Percentiles rank a stretch among this genome's conserved stretches.
Conservation (phyloP, 2,113 vertebrate species). For the Globicephala melas region DNA sequence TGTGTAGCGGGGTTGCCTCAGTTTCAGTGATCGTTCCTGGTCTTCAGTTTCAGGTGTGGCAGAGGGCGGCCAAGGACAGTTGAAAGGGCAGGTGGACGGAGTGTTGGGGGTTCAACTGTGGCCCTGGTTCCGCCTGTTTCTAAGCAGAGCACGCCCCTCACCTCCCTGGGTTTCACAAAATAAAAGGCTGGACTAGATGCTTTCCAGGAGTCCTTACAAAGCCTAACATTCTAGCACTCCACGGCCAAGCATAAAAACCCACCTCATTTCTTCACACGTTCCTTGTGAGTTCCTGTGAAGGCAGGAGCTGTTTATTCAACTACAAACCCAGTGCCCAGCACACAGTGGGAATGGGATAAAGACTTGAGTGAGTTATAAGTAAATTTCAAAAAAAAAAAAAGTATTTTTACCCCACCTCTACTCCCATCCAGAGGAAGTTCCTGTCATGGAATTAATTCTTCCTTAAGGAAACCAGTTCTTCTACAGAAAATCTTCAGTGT, state of each 20-base stretch:
- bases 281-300: not conserved
- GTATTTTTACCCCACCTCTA: not conserved
- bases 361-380: not conserved
- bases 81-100: not conserved
- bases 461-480: not conserved
- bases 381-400: not conserved
- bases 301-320: not conserved
- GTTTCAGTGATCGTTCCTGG: not conserved
- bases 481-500: not conserved
- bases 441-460: not conserved
- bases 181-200: not conserved
- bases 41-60: not conserved
- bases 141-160: not conserved
- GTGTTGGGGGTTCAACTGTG: not conserved
- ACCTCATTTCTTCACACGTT: not conserved
- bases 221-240: not conserved
- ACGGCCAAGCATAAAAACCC: not conserved
- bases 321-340: not conserved
- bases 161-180: not conserved
- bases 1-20: not conserved
- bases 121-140: not conserved
- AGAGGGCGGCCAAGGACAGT: not conserved
- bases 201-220: not conserved
- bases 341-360: not conserved
- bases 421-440: not conserved